phyloP scores from a whole-genome alignment of 2,888 invertebrate genomes.

The Sesia bembeciformis region DNA sequence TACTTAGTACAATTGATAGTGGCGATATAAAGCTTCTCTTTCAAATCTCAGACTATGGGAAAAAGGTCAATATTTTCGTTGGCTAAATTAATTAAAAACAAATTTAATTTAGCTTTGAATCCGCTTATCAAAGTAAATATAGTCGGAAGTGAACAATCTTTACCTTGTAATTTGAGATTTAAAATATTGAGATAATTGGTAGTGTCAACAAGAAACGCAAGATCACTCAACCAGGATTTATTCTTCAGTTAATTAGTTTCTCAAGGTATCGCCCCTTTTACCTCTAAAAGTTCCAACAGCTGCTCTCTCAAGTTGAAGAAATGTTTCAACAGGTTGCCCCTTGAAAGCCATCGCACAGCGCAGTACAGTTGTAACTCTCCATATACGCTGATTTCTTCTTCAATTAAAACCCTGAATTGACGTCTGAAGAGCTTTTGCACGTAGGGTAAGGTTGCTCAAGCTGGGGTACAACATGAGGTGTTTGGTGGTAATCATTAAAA shows the following conservation, averaged over 20 bases:
- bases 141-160: not conserved
- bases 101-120: not conserved
- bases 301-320: constrained; percentile 6
- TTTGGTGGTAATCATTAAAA: no score
- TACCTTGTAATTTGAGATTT: not conserved
- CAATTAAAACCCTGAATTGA: no score
- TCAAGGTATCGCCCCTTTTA: constrained; percentile 4
- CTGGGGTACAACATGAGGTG: no score
- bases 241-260: constrained; percentile 8
- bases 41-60: no score
- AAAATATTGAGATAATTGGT: constrained; percentile 1
- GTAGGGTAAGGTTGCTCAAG: no score
- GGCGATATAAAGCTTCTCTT: no score
- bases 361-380: no score
- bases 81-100: no score
- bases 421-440: no score
- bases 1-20: no score
- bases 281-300: constrained; percentile 5
- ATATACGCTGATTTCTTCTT: no score
- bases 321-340: constrained; percentile 8
- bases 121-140: not conserved
- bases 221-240: constrained; percentile 8
- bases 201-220: constrained; percentile 5
- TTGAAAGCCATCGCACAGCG: constrained; percentile 10
- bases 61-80: no score